phyloP scores from a whole-genome alignment of 2,797 vertebrate genomes.

The Cirrhinus molitorella region DNA sequence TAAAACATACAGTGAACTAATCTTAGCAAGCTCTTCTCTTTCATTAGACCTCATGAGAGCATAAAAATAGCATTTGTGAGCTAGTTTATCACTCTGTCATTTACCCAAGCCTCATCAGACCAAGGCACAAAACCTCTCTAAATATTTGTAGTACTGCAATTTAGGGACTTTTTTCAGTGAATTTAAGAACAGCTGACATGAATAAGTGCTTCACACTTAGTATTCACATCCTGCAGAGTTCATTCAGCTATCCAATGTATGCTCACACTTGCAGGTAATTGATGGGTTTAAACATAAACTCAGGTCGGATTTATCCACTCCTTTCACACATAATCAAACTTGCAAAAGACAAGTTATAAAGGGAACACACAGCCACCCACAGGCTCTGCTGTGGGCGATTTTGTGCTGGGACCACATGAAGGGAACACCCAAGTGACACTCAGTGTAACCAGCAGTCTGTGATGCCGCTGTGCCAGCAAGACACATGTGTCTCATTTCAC shows the following conservation, averaged over 20 bases:
- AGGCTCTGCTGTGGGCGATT: slow-evolving; percentile 67
- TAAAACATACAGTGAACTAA: slow-evolving; percentile 69
- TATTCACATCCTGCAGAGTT: slow-evolving; percentile 51
- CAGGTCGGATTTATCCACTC: slow-evolving; percentile 70
- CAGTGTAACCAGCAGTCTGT: slow-evolving; percentile 62
- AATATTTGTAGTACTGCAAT: slow-evolving; percentile 46
- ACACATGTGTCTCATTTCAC: slow-evolving; percentile 54
- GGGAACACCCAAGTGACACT: slow-evolving; percentile 73
- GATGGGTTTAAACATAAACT: slow-evolving; percentile 70
- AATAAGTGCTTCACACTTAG: slow-evolving; percentile 28
- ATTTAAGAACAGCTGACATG: slow-evolving; percentile 32
- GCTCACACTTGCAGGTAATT: slow-evolving; percentile 52
- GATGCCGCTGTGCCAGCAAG: slow-evolving; percentile 62
- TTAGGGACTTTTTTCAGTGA: slow-evolving; percentile 51
- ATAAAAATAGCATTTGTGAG: slow-evolving; percentile 67
- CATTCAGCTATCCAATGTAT: slow-evolving; percentile 51
- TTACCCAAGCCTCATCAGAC: slow-evolving; percentile 47
- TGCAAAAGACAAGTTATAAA: slow-evolving; percentile 70
- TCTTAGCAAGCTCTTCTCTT: slow-evolving; percentile 75
- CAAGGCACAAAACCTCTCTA: slow-evolving; percentile 19
- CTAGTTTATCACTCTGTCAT: slow-evolving; percentile 65
- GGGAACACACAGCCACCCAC: slow-evolving; percentile 58
- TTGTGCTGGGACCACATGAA: slow-evolving; percentile 75
- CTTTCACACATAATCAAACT: slow-evolving; percentile 71
- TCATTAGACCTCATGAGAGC: slow-evolving; percentile 72